Evolutionary conservation across 2,113 vertebrate genomes (phyloP).

Genomic region (Electrona antarctica): DNA sequence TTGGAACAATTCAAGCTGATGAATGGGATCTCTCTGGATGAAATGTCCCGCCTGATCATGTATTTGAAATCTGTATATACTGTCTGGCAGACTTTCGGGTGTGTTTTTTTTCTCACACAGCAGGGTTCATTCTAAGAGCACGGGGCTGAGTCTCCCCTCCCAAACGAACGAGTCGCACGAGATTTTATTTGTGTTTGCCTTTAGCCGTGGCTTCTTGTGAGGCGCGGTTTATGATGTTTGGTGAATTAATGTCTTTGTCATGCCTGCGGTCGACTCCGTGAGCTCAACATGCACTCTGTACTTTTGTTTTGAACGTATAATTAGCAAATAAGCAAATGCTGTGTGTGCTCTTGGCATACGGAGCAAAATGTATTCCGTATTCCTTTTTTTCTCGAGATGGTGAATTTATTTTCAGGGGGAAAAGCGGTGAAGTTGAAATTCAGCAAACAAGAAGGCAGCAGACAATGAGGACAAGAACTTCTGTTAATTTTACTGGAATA

Average conservation of each 20-base stretch:
- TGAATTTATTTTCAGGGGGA: conserved; percentile 9
- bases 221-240: conserved; percentile 30
- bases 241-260: conserved; percentile 27
- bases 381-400: conserved; percentile 19
- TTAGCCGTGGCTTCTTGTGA: conserved; percentile 24
- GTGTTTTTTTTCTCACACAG: conserved; percentile 22
- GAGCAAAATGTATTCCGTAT: conserved; percentile 1
- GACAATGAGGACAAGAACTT: conserved; percentile 10
- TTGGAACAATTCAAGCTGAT: too few relatives aligned
- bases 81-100: conserved; percentile 7
- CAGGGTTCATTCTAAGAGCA: conserved; percentile 7
- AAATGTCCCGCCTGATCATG: too few relatives aligned
- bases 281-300: conserved; percentile 25
- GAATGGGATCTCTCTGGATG: too few relatives aligned
- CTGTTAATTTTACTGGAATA: too few relatives aligned
- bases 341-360: conserved; percentile 6
- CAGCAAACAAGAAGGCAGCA: conserved; percentile 24
- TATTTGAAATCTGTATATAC: conserved; percentile 25
- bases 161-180: conserved; percentile 21
- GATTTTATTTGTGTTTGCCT: conserved; percentile 38
- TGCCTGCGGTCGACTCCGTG: conserved; percentile 31
- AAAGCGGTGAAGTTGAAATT: conserved; percentile 5
- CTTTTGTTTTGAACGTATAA: conserved; percentile 31
- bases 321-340: conserved; percentile 41
- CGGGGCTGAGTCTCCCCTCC: conserved; percentile 8